phyloP scores from a whole-genome alignment of 2,797 vertebrate genomes.

The Petrocephalus schoutedeni region DNA sequence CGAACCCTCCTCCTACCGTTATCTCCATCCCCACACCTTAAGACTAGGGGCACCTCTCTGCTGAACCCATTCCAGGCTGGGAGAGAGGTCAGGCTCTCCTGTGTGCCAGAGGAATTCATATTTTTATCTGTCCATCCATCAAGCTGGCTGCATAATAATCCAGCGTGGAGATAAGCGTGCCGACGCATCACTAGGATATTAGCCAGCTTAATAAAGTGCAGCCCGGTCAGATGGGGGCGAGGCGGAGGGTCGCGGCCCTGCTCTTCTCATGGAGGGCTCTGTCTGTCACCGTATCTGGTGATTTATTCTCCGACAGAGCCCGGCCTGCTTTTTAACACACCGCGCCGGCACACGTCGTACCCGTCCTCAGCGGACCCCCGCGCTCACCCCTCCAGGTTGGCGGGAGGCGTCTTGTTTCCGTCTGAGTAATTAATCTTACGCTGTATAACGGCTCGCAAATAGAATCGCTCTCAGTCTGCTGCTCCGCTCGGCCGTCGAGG shows the following conservation, averaged over 20 bases:
- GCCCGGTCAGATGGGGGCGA: slow-evolving; percentile 40
- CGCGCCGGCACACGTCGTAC: slow-evolving; percentile 47
- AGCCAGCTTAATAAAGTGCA: slow-evolving; percentile 47
- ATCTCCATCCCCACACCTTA: neutral
- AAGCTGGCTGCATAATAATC: slow-evolving; percentile 50
- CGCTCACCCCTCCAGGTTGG: slow-evolving; percentile 27
- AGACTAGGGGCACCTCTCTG: slow-evolving; percentile 29
- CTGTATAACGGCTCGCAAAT: neutral
- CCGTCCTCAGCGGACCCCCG: slow-evolving; percentile 29
- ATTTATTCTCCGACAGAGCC: slow-evolving; percentile 68
- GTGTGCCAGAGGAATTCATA: slow-evolving; percentile 36
- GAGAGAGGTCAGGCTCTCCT: slow-evolving; percentile 48
- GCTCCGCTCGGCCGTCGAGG: neutral
- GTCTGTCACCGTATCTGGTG: slow-evolving; percentile 58
- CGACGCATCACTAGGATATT: slow-evolving; percentile 50
- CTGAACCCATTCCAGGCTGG: slow-evolving; percentile 46
- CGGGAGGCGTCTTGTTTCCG: neutral
- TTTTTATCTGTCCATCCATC: slow-evolving; percentile 42
- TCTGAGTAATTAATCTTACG: slow-evolving; percentile 13
- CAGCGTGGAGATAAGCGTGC: slow-evolving; percentile 31
- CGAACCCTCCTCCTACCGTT: neutral
- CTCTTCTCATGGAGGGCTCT: slow-evolving; percentile 50
- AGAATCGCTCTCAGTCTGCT: neutral
- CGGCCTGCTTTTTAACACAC: slow-evolving; percentile 49
- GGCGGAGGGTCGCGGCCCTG: slow-evolving; percentile 51